phyloP scores from a whole-genome alignment of 2,888 invertebrate species.

The Drosophila borealis region DNA sequence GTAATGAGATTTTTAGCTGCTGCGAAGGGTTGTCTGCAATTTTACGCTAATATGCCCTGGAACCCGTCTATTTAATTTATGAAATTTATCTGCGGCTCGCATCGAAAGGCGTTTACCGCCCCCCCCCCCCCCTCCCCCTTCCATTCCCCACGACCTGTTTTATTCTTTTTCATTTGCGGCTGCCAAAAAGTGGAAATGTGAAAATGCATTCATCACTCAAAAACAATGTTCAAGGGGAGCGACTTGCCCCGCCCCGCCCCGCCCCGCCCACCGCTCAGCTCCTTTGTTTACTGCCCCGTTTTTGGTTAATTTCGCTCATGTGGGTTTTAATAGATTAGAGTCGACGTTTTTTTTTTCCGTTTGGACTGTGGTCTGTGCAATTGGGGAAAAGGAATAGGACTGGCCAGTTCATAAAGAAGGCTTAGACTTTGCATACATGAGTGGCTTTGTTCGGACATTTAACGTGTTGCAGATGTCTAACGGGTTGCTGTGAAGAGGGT shows the following conservation, averaged over 20 bases:
- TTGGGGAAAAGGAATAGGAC: constrained; percentile 15
- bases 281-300: constrained; percentile 55
- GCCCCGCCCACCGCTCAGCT: background rate
- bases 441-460: constrained; percentile 33
- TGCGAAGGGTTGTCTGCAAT: constrained; percentile 68
- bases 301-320: constrained; percentile 59
- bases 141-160: background rate
- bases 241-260: too few species aligned
- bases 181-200: constrained; percentile 43
- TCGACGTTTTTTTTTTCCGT: constrained; percentile 1
- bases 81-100: constrained; percentile 82
- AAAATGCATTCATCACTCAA: constrained; percentile 71
- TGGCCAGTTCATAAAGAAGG: constrained; percentile 56
- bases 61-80: constrained; percentile 82
- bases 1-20: constrained; percentile 80
- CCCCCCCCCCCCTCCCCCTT: background rate
- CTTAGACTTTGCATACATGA: constrained; percentile 41
- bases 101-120: constrained; percentile 57
- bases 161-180: constrained; percentile 40
- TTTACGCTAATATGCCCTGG: constrained; percentile 75
- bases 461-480: constrained; percentile 27
- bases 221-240: constrained; percentile 15
- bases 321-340: constrained; percentile 74
- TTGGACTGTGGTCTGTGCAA: constrained; percentile 15
- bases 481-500: constrained; percentile 53